A percentile compares a stretch with the other conserved stretches of the same genome.
These are phyloP conservation scores for Coendou prehensilis DNA, from an alignment of 2,797 vertebrate genomes.

Conservation along the genomic window DNA sequence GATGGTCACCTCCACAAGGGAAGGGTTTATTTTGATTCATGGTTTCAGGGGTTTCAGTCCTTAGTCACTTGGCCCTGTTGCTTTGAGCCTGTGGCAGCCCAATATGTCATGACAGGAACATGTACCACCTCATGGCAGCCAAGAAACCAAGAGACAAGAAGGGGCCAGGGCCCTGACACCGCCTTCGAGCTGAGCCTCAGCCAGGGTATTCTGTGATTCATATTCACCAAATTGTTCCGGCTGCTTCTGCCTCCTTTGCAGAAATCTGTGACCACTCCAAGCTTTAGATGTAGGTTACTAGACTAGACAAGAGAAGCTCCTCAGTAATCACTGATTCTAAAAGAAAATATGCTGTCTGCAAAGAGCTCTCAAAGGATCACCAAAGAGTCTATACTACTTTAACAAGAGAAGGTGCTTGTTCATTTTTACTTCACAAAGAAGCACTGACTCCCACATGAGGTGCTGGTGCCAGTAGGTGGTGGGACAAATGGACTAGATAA, in stretches of 20 bases:
- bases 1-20: background rate
- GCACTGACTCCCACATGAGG: background rate
- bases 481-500: background rate
- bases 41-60: background rate
- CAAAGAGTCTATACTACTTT: background rate
- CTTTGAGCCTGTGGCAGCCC: background rate
- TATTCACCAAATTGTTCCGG: background rate
- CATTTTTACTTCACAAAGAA: slow-evolving; percentile 14
- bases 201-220: background rate
- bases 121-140: background rate
- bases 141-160: background rate
- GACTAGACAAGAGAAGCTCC: slow-evolving; percentile 36
- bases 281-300: background rate
- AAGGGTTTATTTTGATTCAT: background rate
- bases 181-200: background rate
- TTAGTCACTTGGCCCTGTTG: background rate
- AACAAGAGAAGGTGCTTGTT: background rate
- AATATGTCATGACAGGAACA: no score
- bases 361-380: background rate
- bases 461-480: background rate
- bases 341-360: slow-evolving; percentile 4
- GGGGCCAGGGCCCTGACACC: no score
- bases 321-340: slow-evolving; percentile 37
- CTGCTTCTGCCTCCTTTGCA: background rate
- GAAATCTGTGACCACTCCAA: background rate